A percentile compares a stretch with the other conserved stretches of the same genome.
Evolutionary conservation across 1,140 invertebrate genomes (phyloP).

Genomic region (Eupristina koningsbergeri): DNA sequence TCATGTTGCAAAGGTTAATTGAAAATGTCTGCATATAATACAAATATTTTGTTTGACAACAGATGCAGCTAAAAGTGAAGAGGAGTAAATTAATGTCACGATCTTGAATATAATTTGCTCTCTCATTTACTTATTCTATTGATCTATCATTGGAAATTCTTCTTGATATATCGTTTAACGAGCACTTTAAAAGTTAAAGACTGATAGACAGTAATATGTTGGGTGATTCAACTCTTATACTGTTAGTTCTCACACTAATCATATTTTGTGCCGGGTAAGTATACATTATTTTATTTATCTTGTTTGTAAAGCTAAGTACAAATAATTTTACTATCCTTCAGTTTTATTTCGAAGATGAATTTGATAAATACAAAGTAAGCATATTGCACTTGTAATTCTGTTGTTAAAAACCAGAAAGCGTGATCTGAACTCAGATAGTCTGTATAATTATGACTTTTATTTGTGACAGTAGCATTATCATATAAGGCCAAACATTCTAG

Average conservation of each 20-base stretch:
- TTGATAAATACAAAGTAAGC: not conserved
- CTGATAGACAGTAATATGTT: conserved; percentile 18
- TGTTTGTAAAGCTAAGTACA: not conserved
- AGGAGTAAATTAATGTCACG: not conserved
- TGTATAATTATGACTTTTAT: not conserved
- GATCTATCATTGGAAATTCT: conserved; percentile 19
- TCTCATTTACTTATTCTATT: not conserved
- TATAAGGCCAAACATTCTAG: not conserved
- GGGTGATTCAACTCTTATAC: not conserved
- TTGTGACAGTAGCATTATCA: not conserved
- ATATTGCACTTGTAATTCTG: not conserved
- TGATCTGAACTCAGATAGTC: not conserved
- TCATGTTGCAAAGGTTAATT: too few species aligned
- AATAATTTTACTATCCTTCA: not conserved
- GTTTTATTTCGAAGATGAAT: not conserved
- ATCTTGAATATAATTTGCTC: not conserved
- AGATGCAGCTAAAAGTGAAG: not conserved
- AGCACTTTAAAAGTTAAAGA: not conserved
- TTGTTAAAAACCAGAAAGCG: not conserved
- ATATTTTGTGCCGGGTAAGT: conserved; percentile 28
- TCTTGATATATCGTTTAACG: not conserved
- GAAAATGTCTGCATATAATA: too few species aligned
- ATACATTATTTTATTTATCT: conserved; percentile 21
- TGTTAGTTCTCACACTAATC: not conserved
- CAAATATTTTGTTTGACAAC: not conserved